These are phyloP conservation scores for Odontothrips loti DNA, from an alignment of 2,888 invertebrate species.

Conservation along the genomic window DNA sequence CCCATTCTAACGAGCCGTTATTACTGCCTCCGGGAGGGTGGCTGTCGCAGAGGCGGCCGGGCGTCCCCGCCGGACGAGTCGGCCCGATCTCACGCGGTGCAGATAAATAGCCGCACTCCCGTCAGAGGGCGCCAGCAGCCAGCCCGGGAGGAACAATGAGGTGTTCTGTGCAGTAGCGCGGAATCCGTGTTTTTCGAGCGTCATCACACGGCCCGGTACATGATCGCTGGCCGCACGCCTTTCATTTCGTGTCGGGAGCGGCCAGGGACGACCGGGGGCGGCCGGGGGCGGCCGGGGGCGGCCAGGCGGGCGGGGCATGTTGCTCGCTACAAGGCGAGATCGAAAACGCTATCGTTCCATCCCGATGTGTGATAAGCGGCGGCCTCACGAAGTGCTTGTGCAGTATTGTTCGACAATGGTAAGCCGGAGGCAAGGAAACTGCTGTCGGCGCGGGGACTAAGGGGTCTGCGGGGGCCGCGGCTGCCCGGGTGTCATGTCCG, in stretches of 20 bases:
- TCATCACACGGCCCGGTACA: background rate
- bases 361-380: conserved; percentile 14
- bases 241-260: background rate
- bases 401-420: background rate
- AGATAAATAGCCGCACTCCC: too few species aligned
- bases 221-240: background rate
- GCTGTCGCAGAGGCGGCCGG: too few species aligned
- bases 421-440: background rate
- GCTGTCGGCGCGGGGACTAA: background rate
- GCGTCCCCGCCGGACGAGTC: background rate
- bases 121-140: too few species aligned
- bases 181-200: background rate
- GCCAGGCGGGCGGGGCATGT: background rate
- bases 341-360: conserved; percentile 10
- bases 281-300: too few species aligned
- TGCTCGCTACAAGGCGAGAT: conserved; percentile 7
- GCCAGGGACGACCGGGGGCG: background rate
- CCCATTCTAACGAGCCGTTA: background rate
- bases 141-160: too few species aligned
- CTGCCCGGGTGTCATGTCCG: background rate
- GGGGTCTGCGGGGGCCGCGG: too few species aligned
- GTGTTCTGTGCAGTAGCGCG: background rate
- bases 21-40: too few species aligned
- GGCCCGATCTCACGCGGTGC: too few species aligned
- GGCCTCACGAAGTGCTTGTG: background rate